Conservation (phyloP, 2,113 vertebrate genomes). For the Prinia subflava region DNA sequence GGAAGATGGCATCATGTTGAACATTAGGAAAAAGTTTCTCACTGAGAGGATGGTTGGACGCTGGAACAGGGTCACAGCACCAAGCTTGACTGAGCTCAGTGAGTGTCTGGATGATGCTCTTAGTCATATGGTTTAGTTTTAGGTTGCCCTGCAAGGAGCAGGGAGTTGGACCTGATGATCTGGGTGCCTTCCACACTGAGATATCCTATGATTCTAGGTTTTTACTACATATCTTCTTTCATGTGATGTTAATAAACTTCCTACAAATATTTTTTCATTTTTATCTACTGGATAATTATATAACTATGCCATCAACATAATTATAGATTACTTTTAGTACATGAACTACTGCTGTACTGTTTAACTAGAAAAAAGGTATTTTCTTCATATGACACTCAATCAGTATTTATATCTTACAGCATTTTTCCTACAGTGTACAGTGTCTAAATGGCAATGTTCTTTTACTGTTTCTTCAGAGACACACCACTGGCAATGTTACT, state of each 20-base stretch:
- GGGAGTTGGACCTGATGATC: not conserved
- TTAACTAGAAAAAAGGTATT: not conserved
- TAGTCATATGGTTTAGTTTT: not conserved
- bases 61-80: not conserved
- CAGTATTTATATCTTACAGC: not conserved
- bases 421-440: not conserved
- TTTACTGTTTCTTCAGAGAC: not conserved
- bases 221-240: not conserved
- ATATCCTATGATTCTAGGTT: not conserved
- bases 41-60: not conserved
- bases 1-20: not conserved
- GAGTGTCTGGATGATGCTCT: not conserved
- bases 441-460: not conserved
- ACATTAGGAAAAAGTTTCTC: not conserved
- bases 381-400: not conserved
- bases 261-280: not conserved
- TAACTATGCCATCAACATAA: not conserved
- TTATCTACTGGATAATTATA: not conserved
- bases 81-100: not conserved
- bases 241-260: not conserved
- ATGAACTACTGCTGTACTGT: not conserved
- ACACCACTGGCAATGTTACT: not conserved
- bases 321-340: not conserved
- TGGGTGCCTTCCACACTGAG: not conserved
- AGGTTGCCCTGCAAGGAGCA: not conserved